Conservation (phyloP, 2,797 vertebrate genomes). For the Intellagama lesueurii region DNA sequence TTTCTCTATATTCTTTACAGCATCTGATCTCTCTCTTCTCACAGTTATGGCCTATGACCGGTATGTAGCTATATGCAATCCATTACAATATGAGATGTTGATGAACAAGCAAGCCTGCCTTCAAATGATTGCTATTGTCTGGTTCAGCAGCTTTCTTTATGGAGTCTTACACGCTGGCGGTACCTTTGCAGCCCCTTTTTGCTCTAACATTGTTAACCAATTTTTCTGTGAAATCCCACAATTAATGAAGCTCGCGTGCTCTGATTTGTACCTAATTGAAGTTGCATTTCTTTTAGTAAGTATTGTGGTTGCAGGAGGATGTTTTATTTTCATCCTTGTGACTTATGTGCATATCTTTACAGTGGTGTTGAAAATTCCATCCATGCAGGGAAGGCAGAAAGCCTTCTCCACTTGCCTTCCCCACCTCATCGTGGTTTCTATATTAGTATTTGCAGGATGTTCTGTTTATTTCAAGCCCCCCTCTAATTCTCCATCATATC, state of each 20-base stretch:
- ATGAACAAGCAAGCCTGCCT: background rate
- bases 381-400: background rate
- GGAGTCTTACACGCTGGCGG: background rate
- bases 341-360: conserved; percentile 13
- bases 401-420: conserved; percentile 4
- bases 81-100: conserved; percentile 1
- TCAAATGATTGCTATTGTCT: background rate
- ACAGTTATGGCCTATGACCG: background rate
- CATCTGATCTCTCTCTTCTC: too few relatives aligned
- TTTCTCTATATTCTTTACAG: too few relatives aligned
- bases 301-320: accelerated
- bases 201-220: background rate
- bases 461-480: background rate
- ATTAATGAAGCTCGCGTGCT: too few relatives aligned
- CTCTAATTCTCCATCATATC: background rate
- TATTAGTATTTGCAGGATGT: background rate
- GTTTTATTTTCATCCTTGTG: background rate
- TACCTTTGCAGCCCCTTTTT: background rate
- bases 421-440: background rate
- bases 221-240: too few relatives aligned
- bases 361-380: background rate
- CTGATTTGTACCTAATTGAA: too few relatives aligned
- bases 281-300: background rate
- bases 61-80: conserved; percentile 14
- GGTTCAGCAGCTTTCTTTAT: background rate